Evolutionary conservation across 2,888 invertebrate genomes (phyloP).

Genomic region (Pimpla rufipes): DNA sequence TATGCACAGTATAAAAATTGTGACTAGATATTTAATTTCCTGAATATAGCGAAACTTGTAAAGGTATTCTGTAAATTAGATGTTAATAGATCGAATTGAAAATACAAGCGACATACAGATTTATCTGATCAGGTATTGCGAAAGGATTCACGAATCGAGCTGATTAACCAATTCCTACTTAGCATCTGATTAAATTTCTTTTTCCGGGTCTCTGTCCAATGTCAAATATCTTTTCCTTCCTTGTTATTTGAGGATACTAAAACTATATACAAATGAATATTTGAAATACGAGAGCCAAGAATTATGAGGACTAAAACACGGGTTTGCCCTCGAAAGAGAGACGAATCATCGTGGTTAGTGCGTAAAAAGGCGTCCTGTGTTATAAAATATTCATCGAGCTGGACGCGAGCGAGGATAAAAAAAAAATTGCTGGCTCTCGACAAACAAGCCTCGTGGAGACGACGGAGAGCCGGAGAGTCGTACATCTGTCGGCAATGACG

Average conservation of each 20-base stretch:
- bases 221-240: not conserved
- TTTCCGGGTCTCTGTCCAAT: not conserved
- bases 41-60: not conserved
- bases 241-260: not conserved
- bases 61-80: not conserved
- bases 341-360: not conserved
- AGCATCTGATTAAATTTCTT: not conserved
- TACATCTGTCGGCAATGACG: slow-evolving; percentile 26
- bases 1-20: not conserved
- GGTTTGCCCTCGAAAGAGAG: not conserved
- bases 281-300: no score
- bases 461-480: slow-evolving; percentile 2
- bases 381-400: slow-evolving; percentile 18
- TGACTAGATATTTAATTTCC: not conserved
- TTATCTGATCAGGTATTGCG: not conserved
- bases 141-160: not conserved
- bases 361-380: not conserved
- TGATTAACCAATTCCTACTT: not conserved
- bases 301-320: not conserved
- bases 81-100: not conserved
- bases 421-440: slow-evolving; percentile 6
- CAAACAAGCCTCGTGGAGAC: slow-evolving; percentile 20
- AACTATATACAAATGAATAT: no score
- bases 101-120: not conserved
- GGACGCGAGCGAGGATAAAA: not conserved